A percentile compares a stretch with the other conserved stretches of the same genome.
These are phyloP conservation scores for Chamaetylas fuelleborni DNA, from an alignment of 2,113 vertebrate genomes.

Conservation along the genomic window DNA sequence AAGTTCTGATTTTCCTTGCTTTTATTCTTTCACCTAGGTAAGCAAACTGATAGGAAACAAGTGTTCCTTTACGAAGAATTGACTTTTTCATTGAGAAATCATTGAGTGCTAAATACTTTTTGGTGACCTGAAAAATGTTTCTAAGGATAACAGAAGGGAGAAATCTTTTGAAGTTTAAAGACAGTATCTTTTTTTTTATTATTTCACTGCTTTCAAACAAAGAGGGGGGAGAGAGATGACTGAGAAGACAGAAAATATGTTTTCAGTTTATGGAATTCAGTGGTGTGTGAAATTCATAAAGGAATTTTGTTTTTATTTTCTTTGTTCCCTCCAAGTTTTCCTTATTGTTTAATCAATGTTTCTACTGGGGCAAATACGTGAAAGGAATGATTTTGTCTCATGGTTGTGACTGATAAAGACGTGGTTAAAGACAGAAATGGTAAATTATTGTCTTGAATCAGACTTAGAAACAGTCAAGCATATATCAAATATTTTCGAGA, in stretches of 20 bases:
- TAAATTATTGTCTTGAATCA: background rate
- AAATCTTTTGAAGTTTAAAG: background rate
- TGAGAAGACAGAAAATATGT: background rate
- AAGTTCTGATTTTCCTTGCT: background rate
- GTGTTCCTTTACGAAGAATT: background rate
- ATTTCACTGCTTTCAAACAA: background rate
- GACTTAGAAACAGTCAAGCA: background rate
- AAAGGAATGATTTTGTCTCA: background rate
- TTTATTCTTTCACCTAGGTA: background rate
- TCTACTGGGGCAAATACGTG: background rate
- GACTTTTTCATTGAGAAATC: slow-evolving; percentile 38
- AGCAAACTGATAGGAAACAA: slow-evolving; percentile 1
- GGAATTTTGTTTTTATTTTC: background rate
- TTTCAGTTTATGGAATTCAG: slow-evolving; percentile 10
- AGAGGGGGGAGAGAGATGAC: background rate
- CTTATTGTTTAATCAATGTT: background rate
- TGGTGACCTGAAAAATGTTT: slow-evolving; percentile 36
- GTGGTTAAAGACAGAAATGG: background rate
- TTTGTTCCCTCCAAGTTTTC: background rate
- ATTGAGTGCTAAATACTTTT: slow-evolving; percentile 24
- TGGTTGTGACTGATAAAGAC: background rate
- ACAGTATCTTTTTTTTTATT: background rate
- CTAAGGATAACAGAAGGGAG: background rate
- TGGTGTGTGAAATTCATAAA: background rate
- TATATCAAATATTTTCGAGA: background rate